phyloP scores from a whole-genome alignment of 2,113 vertebrate genomes.

The Ochotona princeps region DNA sequence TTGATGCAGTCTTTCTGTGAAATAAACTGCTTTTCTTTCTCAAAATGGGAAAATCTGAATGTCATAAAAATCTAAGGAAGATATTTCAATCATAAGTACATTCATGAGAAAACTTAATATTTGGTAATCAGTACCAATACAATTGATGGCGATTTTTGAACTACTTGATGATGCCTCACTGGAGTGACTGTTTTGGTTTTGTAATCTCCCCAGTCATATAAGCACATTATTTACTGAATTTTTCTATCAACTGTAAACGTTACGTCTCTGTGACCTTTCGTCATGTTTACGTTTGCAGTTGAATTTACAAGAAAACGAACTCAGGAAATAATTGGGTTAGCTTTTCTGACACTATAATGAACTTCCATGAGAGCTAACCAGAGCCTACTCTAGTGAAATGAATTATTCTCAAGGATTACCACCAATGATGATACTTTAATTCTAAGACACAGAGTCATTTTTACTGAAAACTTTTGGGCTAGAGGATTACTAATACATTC shows the following conservation, averaged over 20 bases:
- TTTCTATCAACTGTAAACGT: slow-evolving; percentile 71
- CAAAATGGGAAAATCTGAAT: slow-evolving; percentile 49
- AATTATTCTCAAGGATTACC: slow-evolving; percentile 25
- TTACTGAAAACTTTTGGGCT: slow-evolving; percentile 43
- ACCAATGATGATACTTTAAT: slow-evolving; percentile 37
- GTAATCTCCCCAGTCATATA: slow-evolving; percentile 51
- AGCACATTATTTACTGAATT: slow-evolving; percentile 68
- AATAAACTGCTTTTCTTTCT: slow-evolving; percentile 45
- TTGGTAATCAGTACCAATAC: slow-evolving; percentile 21
- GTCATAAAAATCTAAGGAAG: neutral
- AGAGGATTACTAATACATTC: neutral
- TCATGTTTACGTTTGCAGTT: slow-evolving; percentile 60
- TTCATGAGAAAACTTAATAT: slow-evolving; percentile 46
- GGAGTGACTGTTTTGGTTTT: slow-evolving; percentile 43
- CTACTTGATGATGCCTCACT: neutral
- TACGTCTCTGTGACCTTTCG: slow-evolving; percentile 47
- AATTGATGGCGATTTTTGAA: neutral
- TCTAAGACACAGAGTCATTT: slow-evolving; percentile 25
- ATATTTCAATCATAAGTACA: neutral
- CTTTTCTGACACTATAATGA: slow-evolving; percentile 3
- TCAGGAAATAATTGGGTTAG: slow-evolving; percentile 44
- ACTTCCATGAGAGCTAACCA: slow-evolving; percentile 21
- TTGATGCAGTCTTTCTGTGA: slow-evolving; percentile 5
- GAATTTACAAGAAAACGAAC: slow-evolving; percentile 34
- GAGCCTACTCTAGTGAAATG: neutral